phyloP scores from a whole-genome alignment of 2,113 vertebrate species.

The Nanorana parkeri region DNA sequence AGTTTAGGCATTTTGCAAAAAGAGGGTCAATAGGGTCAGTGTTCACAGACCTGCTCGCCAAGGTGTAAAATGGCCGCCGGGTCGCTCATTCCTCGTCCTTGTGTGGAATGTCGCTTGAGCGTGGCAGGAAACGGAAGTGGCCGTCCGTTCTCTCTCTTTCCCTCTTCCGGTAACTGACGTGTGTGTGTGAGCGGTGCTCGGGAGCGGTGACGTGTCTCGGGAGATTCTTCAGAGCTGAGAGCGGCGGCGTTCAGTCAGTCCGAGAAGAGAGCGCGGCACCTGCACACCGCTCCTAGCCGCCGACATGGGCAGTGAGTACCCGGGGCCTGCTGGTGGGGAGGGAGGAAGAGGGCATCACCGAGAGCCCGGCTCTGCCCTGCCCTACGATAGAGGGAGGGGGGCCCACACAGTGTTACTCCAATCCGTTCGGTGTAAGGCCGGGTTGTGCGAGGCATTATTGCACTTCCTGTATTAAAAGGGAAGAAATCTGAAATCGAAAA shows the following conservation, averaged over 20 bases:
- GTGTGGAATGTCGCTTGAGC: slow-evolving; percentile 61
- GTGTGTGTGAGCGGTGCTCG: slow-evolving; percentile 42
- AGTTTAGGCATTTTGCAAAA: background rate
- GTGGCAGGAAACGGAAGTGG: slow-evolving; percentile 81
- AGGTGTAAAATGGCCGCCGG: background rate
- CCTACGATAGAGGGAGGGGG: too few species aligned
- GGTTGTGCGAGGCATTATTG: too few species aligned
- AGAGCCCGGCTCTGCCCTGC: too few species aligned
- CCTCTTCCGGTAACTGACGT: slow-evolving; percentile 43
- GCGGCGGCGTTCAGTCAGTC: slow-evolving; percentile 50
- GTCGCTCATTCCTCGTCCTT: background rate
- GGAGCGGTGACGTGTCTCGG: slow-evolving; percentile 53
- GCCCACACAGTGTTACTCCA: too few species aligned
- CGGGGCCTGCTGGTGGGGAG: background rate
- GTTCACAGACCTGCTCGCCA: background rate
- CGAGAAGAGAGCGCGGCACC: slow-evolving; percentile 5
- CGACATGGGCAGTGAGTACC: slow-evolving; percentile 77
- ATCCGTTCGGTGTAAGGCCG: too few species aligned
- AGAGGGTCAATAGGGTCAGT: rapidly evolving
- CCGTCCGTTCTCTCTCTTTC: background rate
- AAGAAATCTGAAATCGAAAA: too few species aligned
- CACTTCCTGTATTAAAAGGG: too few species aligned
- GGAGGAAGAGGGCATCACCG: background rate
- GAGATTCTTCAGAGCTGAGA: slow-evolving; percentile 27
- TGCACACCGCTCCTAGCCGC: slow-evolving; percentile 8